Evolutionary conservation across 1,140 invertebrate genomes (phyloP).

Genomic region (Drosophila lini): DNA sequence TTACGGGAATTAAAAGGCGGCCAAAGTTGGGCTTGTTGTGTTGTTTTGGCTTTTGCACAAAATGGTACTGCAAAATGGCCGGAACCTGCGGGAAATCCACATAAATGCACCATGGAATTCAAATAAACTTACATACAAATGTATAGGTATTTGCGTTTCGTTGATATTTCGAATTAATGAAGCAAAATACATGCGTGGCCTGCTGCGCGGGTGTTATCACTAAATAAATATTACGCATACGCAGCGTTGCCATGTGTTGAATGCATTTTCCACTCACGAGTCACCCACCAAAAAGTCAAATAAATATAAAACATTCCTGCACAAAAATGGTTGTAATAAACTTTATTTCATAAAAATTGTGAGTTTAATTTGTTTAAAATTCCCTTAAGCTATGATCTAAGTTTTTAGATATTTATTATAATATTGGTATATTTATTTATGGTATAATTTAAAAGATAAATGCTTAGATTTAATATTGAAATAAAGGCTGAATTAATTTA

Average conservation of each 20-base stretch:
- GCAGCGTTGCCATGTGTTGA: slow-evolving; percentile 1
- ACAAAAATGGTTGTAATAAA: too few species aligned
- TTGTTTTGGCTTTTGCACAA: slow-evolving; percentile 19
- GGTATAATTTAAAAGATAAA: not conserved
- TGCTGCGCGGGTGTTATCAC: slow-evolving; percentile 18
- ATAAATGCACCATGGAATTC: slow-evolving; percentile 6
- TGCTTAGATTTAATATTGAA: too few species aligned
- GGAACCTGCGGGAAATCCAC: slow-evolving; percentile 12
- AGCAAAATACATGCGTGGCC: slow-evolving; percentile 21
- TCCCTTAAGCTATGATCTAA: not conserved
- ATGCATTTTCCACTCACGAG: not conserved
- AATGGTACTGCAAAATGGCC: slow-evolving; percentile 11
- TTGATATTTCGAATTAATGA: slow-evolving; percentile 47
- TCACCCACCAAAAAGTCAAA: not conserved
- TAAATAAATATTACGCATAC: slow-evolving; percentile 44
- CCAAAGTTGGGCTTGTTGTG: slow-evolving; percentile 9
- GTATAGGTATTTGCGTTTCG: slow-evolving; percentile 22
- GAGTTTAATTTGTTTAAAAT: not conserved
- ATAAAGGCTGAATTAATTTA: too few species aligned
- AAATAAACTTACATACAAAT: slow-evolving; percentile 4
- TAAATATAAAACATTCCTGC: not conserved
- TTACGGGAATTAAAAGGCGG: slow-evolving; percentile 62
- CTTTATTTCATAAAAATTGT: not conserved
- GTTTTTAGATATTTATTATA: not conserved
- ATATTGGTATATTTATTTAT: too few species aligned